Evolutionary conservation across 2,113 vertebrate species (phyloP).

Genomic region (Pantherophis guttatus): DNA sequence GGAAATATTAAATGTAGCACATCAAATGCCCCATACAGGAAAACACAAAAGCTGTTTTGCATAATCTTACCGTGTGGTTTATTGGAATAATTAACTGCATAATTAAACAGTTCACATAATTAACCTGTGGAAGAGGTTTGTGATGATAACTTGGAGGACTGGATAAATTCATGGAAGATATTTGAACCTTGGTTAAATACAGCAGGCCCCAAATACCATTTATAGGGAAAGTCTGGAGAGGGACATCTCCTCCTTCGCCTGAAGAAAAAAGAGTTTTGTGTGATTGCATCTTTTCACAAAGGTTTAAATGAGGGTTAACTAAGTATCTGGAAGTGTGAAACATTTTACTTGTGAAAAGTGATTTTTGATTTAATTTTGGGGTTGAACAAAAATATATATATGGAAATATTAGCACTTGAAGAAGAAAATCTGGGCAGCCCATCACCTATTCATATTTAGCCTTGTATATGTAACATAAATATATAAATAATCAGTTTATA

Average conservation of each 20-base stretch:
- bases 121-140: neutral
- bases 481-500: neutral
- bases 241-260: neutral
- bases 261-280: neutral
- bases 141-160: neutral
- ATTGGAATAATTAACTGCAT: neutral
- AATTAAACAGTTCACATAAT: neutral
- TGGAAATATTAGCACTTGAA: neutral
- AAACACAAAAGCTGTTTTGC: neutral
- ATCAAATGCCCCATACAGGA: neutral
- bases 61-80: neutral
- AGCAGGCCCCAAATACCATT: neutral
- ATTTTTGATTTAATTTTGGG: neutral
- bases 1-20: neutral
- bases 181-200: neutral
- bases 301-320: neutral
- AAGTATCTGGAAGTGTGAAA: neutral
- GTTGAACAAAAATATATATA: neutral
- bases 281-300: neutral
- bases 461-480: neutral
- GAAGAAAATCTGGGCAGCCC: neutral
- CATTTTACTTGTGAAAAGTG: neutral
- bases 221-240: neutral
- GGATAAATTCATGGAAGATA: neutral
- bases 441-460: neutral